Evolutionary conservation across 2,113 vertebrate species (phyloP), one percentile per base, ranked within the genome.

Genomic region (Globicephala melas): DNA sequence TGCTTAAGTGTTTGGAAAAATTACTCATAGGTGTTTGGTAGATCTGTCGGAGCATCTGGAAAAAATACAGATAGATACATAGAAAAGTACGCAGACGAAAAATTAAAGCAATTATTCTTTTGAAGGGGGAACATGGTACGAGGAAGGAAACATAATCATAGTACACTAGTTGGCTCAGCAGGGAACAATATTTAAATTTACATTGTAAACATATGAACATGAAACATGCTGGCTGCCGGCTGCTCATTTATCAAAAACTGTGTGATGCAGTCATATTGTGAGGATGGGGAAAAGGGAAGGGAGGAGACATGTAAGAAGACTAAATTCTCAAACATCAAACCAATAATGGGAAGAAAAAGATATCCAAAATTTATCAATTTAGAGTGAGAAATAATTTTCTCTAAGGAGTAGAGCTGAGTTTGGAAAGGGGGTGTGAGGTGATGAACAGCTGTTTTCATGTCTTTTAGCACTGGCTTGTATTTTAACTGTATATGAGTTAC

Each of bases 1-100:
- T 70, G 63, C 79, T 89, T 91, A 58, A 91, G 60, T 84, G 77
- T 87, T 95, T 87, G 60, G 55, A 47, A 94, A 95, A 86, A 77
- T 92, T 77, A 89, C 55, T 36, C 41, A 68, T 68, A 33, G 4
- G 70, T 74, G 60, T 91, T 94, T 70, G 76, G 88, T 76, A 83
- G 60, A 70, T 50, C 31, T 74, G 60, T 68, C 38, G 58, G 74
- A 58, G 47, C 55, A 85, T 74, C 84, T 74, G 70, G 60, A n/a
- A 81, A 79, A 91, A 80, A 62, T 47, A 65, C 82, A 63, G 13
- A 73, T 17, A 76, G 47, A 71, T 79, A 79, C n/a, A 73, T 53
- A 85, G 55, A 90, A 95, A 95, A 95, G 14, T 76, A 95, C 97
- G 11, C 41, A 94, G 84, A 93, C 95, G 80, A 84, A 94, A 97